Base-by-base conservation (phyloP, 2,113 vertebrate genomes). In the Cyprinodon variegatus region DNA sequence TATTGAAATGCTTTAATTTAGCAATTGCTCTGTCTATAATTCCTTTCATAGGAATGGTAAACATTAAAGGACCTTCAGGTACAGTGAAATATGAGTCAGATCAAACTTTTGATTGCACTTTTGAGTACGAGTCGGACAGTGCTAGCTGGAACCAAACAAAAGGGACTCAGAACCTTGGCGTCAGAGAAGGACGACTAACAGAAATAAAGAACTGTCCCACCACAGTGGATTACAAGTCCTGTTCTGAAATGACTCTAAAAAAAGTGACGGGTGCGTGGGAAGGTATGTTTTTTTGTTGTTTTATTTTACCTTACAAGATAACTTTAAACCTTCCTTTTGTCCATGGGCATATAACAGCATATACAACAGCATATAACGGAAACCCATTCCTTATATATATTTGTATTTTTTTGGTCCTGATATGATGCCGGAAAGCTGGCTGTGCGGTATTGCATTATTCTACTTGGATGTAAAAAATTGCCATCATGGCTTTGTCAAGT, bases 1-100 rank as follows among this genome's bases (percentile, higher is more conserved):
- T 29, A 29, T 29, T 29, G 29, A 29, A 29, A 29, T 29, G 29
- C 29, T 29, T 29, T 29, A 29, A 29, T 29, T 29, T 29, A 29
- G 29, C 29, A 29, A 29, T 29, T 29, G 29, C 29, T 29, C 29
- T 29, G 29, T 41, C 41, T 41, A 41, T 41, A 41, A 4, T 59
- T 69, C 48, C 53, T 62, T 12, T 53, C n/a, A 74, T 67, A 94
- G 93, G 93, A 59, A n/a, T 93, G 77, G 90, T 90, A 10, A 14
- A 1, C 4, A 90, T 93, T 0, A n/a, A 78, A 1, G 9, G 65
- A 0, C 90, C 90, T 3, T 0, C 0, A 0, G 0, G 0, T 0
- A 15, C 2, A 14, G 83, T 93, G 57, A 50, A 43, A 9, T 94
- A 91, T 38, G 0, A 0, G 1, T 78, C 88, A 0, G 1, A 0